Base-by-base conservation (phyloP, 1,140 invertebrate genomes). In the Diachasma alloeum region DNA sequence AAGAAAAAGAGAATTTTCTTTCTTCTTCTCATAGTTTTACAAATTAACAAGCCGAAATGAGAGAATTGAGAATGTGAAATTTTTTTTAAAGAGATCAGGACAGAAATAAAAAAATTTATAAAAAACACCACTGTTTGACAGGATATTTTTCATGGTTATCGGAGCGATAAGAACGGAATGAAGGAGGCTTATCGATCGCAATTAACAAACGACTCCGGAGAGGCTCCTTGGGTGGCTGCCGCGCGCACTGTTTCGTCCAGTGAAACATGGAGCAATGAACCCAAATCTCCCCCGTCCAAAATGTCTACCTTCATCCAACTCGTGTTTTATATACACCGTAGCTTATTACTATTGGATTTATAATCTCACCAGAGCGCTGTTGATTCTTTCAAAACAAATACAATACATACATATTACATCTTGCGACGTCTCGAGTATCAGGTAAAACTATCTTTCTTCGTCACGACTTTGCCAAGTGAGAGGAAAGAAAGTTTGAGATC, bases 151-250 rank as follows among this genome's bases (percentile, higher is more conserved):
- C 53, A 74, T 74, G 72, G 72, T 66, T 74, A 74, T 74, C 72
- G 72, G 39, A 56, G 37, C 72, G 72, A 74, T 74, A 74, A 74
- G 72, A 31, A n/a, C 48, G 70, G 70, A 72, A 72, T 66, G 72
- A 74, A 74, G 59, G 56, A 69, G 63, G 63, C 75, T 79, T 76
- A 77, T 79, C 78, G 63, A 76, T 79, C 67, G 75, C 75, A 79
- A 79, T 79, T 79, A 79, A 79, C 78, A 77, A 74, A 74, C 75
- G 63, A 74, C 66, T 74, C 59, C 71, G 67, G 46, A 72, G 84
- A 84, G 84, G 82, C 85, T 86, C 80, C 85, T 86, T 86, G 85
- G 85, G 86, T 87, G 85, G 85, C 81, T 81, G 75, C 69, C 46
- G 59, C 77, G 66, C 36, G 36, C 36, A 68, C 36, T 37, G 66